These are phyloP conservation scores for Pristionchus entomophagus DNA, from an alignment of 2,888 invertebrate species.

Conservation along the genomic window DNA sequence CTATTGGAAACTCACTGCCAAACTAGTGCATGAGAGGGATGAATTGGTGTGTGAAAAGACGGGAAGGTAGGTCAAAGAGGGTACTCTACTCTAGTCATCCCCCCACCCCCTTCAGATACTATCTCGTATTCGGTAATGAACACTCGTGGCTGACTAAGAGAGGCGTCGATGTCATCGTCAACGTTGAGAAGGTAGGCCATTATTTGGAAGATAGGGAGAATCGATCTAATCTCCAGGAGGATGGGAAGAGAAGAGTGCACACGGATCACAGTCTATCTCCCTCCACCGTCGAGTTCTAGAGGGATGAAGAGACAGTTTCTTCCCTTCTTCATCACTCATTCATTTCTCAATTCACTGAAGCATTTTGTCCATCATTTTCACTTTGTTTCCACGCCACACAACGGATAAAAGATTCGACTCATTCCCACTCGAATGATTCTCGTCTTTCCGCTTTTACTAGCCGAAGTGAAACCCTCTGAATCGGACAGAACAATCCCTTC, in stretches of 20 bases:
- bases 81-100: neutral
- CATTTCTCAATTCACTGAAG: neutral
- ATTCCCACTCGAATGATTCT: neutral
- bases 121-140: slow-evolving; percentile 72
- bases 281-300: slow-evolving; percentile 4
- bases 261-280: neutral
- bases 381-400: neutral
- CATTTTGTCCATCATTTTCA: neutral
- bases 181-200: slow-evolving; percentile 20
- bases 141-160: slow-evolving; percentile 69
- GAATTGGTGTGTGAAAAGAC: slow-evolving; percentile 56
- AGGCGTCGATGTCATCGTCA: slow-evolving; percentile 41
- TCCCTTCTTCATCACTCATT: neutral
- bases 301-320: neutral
- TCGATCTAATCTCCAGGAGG: slow-evolving; percentile 28
- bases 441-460: neutral
- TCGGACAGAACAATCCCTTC: too few relatives aligned
- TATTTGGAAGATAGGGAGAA: too few relatives aligned
- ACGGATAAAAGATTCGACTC: slow-evolving; percentile 32
- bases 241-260: slow-evolving; percentile 19
- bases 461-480: too few relatives aligned
- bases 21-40: slow-evolving; percentile 74
- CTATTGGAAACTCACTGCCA: slow-evolving; percentile 71
- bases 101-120: slow-evolving; percentile 56
- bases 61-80: slow-evolving; percentile 58